These are phyloP conservation scores for Sapajus apella DNA, from an alignment of 2,113 vertebrate species.

Conservation along the genomic window DNA sequence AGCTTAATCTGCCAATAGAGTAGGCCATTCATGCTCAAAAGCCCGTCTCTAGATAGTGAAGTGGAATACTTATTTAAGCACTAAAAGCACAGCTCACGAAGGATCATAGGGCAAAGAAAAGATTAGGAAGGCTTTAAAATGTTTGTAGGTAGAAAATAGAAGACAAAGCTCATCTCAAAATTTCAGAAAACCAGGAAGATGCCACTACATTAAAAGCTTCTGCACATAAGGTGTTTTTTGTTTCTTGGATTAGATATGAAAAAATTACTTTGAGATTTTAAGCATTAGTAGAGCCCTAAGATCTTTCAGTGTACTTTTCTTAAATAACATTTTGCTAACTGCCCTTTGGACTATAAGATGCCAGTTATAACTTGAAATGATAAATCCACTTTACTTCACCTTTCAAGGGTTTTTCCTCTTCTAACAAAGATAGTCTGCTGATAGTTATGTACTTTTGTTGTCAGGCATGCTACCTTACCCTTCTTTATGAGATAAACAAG, in stretches of 20 bases:
- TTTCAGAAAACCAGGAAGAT: not conserved
- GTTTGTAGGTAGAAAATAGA: constrained; percentile 60
- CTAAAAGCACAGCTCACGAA: not conserved
- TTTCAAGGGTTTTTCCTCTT: not conserved
- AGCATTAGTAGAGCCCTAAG: not conserved
- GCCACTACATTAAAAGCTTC: not conserved
- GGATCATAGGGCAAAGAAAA: not conserved
- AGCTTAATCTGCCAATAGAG: constrained; percentile 19
- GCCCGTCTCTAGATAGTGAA: constrained; percentile 43
- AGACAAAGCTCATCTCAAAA: not conserved
- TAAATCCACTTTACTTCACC: not conserved
- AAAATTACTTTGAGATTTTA: constrained; percentile 25
- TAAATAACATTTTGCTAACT: not conserved
- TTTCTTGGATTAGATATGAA: not conserved
- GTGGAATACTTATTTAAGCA: constrained; percentile 36
- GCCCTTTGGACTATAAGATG: not conserved
- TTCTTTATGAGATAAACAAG: not conserved
- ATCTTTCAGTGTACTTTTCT: not conserved
- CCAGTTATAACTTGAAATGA: not conserved
- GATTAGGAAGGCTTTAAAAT: constrained; percentile 33
- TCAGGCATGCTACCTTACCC: not conserved
- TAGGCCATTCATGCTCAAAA: constrained; percentile 12
- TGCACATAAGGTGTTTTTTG: not conserved
- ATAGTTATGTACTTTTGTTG: not conserved
- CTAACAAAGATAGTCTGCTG: not conserved